Evolutionary conservation across 2,888 invertebrate genomes (phyloP), one percentile per base, ranked within the genome.

Genomic region (Tiliacea citrago): DNA sequence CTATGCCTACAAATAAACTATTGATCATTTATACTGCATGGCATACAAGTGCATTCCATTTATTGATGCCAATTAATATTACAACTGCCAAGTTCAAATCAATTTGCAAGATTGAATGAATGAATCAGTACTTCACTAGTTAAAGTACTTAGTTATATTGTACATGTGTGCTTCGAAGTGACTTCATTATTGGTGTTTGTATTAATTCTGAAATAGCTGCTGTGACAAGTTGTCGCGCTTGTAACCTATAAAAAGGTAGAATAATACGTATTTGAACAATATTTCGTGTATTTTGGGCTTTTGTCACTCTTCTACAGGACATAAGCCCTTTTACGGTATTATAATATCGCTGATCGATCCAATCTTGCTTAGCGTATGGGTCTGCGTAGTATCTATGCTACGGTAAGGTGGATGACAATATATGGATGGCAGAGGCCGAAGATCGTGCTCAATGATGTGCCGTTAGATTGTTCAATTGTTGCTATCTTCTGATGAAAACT

Each of bases 61-160:
- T 82, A 82, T 77, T 84, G 81, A 81, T 77, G 83, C 75, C 82
- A 85, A 87, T 81, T 86, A 86, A 81, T 81, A 86, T 82, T 83
- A 87, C 84, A 86, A 72, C 77, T 78, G 82, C 88, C 92, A 93
- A 93, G 93, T 91, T 93, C 93, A 90, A 92, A 93, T 91, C 92
- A 93, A 93, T 94, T 90, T 90, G 81, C 81, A 83, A 86, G 88
- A 90, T 89, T 91, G 90, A 91, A 89, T 90, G 91, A 88, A 85
- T 90, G 88, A 89, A 81, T 86, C 84, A 87, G 79, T 83, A 78
- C 69, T 77, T 49, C 24, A 58, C 35, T 47, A 29, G 78, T 45
- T 76, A 68, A 47, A 13, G 29, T n/a, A 49, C 58, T 21, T 68
- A 55, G 18, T 68, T 76, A 45, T 67, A 58, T 42, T 62, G 67